These are phyloP conservation scores for Peromyscus melanophrys DNA, from an alignment of 2,797 vertebrate genomes.

Conservation along the genomic window DNA sequence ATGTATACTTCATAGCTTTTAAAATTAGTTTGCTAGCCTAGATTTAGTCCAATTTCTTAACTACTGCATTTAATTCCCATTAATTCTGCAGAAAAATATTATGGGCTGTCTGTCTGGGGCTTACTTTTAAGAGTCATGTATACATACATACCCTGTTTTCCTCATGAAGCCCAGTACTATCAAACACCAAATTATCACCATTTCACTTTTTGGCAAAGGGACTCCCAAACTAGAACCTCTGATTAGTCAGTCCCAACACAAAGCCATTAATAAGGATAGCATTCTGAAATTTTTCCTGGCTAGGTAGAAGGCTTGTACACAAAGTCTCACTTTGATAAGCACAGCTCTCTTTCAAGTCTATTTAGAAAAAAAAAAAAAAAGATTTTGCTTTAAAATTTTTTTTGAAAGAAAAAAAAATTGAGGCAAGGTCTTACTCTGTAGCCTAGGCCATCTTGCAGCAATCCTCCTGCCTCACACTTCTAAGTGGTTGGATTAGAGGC, in stretches of 20 bases:
- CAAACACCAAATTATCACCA: not conserved
- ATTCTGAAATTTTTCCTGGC: slow-evolving; percentile 5
- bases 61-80: slow-evolving; percentile 63
- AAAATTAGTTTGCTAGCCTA: slow-evolving; percentile 74
- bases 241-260: slow-evolving; percentile 52
- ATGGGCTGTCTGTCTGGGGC: slow-evolving; percentile 49
- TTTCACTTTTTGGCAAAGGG: not conserved
- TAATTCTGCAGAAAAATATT: slow-evolving; percentile 62
- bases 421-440: not conserved
- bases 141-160: not conserved
- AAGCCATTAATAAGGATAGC: not conserved
- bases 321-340: slow-evolving; percentile 1
- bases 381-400: not conserved
- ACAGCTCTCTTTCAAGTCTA: slow-evolving; percentile 49
- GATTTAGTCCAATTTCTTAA: slow-evolving; percentile 74
- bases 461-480: not conserved
- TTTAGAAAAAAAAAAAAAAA: not conserved
- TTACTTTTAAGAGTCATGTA: slow-evolving; percentile 12
- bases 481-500: not conserved
- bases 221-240: slow-evolving; percentile 51
- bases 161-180: not conserved
- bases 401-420: not conserved
- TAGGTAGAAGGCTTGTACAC: not conserved
- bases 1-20: slow-evolving; percentile 75
- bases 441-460: not conserved